A percentile compares a stretch with the other conserved stretches of the same genome.
These are phyloP conservation scores for Cathartes aura DNA, from an alignment of 2,113 vertebrate species.

Conservation along the genomic window DNA sequence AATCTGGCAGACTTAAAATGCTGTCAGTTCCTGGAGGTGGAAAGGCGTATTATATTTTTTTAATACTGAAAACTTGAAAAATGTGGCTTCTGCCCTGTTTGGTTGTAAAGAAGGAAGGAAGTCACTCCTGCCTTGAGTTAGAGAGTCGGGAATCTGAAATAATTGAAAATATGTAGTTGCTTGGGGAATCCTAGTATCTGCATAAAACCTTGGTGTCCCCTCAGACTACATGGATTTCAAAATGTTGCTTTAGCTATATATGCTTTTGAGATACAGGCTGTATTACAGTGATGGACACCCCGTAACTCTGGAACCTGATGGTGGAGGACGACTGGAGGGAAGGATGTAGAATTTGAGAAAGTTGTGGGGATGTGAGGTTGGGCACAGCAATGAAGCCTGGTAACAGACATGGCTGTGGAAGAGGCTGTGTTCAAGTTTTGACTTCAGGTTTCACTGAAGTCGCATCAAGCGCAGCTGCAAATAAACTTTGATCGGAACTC, in stretches of 20 bases:
- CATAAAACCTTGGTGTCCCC: not conserved
- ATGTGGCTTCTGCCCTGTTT: not conserved
- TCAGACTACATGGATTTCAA: not conserved
- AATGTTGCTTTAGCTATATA: not conserved
- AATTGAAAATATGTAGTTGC: not conserved
- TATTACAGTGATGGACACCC: not conserved
- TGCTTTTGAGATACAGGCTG: not conserved
- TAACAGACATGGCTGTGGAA: not conserved
- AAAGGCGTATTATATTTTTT: not conserved
- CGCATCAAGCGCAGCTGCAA: not conserved
- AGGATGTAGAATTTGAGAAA: not conserved
- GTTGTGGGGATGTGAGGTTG: not conserved
- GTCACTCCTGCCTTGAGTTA: not conserved
- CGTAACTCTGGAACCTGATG: not conserved
- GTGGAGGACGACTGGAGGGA: not conserved
- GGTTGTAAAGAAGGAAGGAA: not conserved
- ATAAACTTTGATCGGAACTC: not conserved
- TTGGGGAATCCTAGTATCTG: not conserved
- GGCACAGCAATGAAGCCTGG: not conserved
- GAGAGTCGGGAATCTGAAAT: not conserved
- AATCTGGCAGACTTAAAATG: not conserved
- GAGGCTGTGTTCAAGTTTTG: not conserved
- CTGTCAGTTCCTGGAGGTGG: not conserved
- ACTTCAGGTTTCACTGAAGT: not conserved
- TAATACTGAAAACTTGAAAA: not conserved